Percentiles rank a stretch among this genome's conserved stretches.
These are phyloP conservation scores for Spodoptera exigua DNA, from an alignment of 2,888 invertebrate species.

Conservation along the genomic window DNA sequence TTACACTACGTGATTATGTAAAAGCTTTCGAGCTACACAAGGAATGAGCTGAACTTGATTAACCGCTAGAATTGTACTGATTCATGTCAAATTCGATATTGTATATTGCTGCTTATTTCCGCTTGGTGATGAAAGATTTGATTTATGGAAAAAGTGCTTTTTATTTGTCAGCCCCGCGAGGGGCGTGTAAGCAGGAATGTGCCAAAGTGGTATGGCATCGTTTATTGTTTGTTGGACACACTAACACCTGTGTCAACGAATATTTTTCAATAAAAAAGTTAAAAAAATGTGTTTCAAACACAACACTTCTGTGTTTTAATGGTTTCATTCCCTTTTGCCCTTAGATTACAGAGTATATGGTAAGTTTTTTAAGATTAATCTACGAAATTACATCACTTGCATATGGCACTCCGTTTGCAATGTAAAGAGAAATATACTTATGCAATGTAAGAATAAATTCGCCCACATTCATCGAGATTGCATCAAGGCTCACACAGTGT, in stretches of 20 bases:
- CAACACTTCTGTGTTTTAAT: conserved; percentile 83
- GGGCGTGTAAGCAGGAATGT: conserved; percentile 66
- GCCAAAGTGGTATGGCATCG: conserved; percentile 74
- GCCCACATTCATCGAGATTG: too few relatives aligned
- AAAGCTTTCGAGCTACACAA: neutral
- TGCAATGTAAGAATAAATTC: too few relatives aligned
- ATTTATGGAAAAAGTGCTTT: conserved; percentile 62
- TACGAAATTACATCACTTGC: too few relatives aligned
- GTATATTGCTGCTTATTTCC: conserved; percentile 56
- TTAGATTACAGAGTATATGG: too few relatives aligned
- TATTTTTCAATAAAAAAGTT: conserved; percentile 88
- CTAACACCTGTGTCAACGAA: conserved; percentile 81
- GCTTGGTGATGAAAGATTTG: conserved; percentile 55
- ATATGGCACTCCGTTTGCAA: too few relatives aligned
- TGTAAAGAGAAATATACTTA: too few relatives aligned
- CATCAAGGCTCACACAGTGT: too few relatives aligned
- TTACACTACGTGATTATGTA: conserved; percentile 5
- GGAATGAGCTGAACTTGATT: neutral
- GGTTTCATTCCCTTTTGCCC: conserved; percentile 33
- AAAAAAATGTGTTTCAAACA: conserved; percentile 88
- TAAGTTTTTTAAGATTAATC: too few relatives aligned
- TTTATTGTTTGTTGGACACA: conserved; percentile 74
- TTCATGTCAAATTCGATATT: conserved; percentile 42
- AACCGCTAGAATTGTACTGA: conserved; percentile 31
- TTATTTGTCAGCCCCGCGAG: conserved; percentile 60